Conservation (phyloP, 2,888 invertebrate species). For the Dryomyza anilis region DNA sequence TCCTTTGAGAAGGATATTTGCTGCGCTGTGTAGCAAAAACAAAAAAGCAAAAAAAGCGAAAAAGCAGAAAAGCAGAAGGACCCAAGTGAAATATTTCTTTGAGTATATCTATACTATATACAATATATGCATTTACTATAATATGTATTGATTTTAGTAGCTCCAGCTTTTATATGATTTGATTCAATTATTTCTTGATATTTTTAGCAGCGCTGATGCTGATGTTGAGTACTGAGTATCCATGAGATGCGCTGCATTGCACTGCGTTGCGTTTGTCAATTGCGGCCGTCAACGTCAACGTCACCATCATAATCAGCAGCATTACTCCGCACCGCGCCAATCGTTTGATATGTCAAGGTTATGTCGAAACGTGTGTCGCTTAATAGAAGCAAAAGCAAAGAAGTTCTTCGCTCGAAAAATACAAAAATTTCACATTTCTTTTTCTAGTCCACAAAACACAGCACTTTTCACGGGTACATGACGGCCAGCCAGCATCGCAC, state of each 20-base stretch:
- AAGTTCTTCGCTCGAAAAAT: too few species aligned
- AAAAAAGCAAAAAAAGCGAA: background rate
- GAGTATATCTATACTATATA: background rate
- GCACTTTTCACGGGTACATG: too few species aligned
- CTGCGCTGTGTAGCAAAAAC: background rate
- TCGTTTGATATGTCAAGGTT: slow-evolving; percentile 51
- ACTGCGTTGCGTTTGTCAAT: too few species aligned
- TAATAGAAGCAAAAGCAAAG: background rate
- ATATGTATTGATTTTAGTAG: slow-evolving; percentile 1
- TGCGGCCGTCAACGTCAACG: slow-evolving; percentile 12
- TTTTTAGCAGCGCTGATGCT: background rate
- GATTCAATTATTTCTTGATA: background rate
- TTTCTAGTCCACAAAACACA: too few species aligned
- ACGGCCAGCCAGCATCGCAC: too few species aligned
- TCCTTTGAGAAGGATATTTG: slow-evolving; percentile 56
- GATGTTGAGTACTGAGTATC: background rate
- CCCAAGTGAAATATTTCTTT: background rate
- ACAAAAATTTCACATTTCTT: too few species aligned
- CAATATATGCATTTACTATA: too few species aligned
- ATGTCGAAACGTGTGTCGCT: slow-evolving; percentile 34
- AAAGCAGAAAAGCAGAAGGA: too few species aligned
- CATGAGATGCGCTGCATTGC: slow-evolving; percentile 26
- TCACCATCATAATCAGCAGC: slow-evolving; percentile 22
- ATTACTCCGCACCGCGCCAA: slow-evolving; percentile 20
- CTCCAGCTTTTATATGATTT: too few species aligned